Evolutionary conservation across 2,113 vertebrate genomes (phyloP).

Genomic region (Coturnix japonica): DNA sequence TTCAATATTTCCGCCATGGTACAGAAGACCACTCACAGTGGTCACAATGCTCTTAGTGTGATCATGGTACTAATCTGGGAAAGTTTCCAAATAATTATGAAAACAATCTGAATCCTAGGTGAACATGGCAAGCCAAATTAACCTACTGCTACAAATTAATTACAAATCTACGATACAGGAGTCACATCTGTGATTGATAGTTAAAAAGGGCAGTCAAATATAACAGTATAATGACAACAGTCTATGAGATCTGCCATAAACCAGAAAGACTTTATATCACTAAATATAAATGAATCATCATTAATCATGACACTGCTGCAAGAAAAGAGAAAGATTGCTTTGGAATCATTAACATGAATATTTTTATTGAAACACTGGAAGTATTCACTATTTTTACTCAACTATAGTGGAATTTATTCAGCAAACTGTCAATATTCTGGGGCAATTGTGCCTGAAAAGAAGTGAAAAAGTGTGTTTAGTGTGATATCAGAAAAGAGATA

Average conservation of each 20-base stretch:
- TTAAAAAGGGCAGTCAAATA: not conserved
- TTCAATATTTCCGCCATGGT: not conserved
- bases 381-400: not conserved
- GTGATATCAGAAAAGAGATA: not conserved
- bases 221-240: not conserved
- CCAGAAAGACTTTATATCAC: not conserved
- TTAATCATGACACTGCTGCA: not conserved
- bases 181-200: no score
- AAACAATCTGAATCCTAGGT: fast-evolving
- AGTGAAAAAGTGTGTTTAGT: not conserved
- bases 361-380: not conserved
- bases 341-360: not conserved
- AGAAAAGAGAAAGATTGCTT: not conserved
- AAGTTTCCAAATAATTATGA: not conserved
- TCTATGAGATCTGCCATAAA: not conserved
- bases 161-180: not conserved
- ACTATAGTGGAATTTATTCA: not conserved
- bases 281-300: not conserved
- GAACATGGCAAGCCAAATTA: not conserved
- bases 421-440: not conserved
- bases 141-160: not conserved
- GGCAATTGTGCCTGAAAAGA: not conserved
- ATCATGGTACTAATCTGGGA: fast-evolving
- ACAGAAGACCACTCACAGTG: not conserved
- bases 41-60: not conserved